Base-by-base conservation (phyloP, 1,140 invertebrate genomes). In the Planococcus citri region DNA sequence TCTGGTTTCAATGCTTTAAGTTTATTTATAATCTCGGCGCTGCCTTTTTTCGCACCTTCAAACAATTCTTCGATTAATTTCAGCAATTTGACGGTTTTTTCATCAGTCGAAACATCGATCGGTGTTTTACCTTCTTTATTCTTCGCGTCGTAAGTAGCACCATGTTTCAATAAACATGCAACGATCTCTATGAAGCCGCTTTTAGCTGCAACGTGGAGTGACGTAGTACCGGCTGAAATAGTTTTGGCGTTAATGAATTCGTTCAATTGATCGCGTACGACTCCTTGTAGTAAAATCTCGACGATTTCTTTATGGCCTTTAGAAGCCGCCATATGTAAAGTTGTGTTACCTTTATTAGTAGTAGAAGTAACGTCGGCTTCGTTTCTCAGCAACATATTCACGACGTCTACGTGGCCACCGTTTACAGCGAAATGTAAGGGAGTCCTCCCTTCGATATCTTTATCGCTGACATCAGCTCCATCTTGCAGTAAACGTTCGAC, bases 371-470 rank as follows among this genome's bases (percentile, higher is more conserved):
- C n/a, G 29, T 72, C 68, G n/a, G 69, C 33, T 41, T 37, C 68
- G 6, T 72, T 69, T 2, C 21, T 25, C 21, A 67, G 14, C 17
- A 72, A 27, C 0, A 67, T 12, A n/a, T 69, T n/a, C 20, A 69
- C n/a, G 14, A 25, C 27, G 22, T 51, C 38, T 3, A 17, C 27
- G 3, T 21, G 1, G 2, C 69, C 38, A 24, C 87, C 90, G 78
- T 95, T 91, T 0, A 92, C 88, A 41, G 93, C 92, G 79, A 95
- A 95, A 80, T 96, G 92, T 38, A 96, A 79, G 8, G 93, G 92
- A 1, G 93, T 25, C 17, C 27, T 27, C 41, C 14, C 64, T 8
- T 21, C 37, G 24, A 69, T 10, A 20, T 69, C 33, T 22, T 70
- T 33, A 61, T 10, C 38, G 21, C 33, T 41, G 17, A 69, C 27